Percentiles rank a stretch among this genome's conserved stretches.
These are phyloP conservation scores for Drosophila nikananu DNA, from an alignment of 1,140 invertebrate genomes.

Conservation along the genomic window DNA sequence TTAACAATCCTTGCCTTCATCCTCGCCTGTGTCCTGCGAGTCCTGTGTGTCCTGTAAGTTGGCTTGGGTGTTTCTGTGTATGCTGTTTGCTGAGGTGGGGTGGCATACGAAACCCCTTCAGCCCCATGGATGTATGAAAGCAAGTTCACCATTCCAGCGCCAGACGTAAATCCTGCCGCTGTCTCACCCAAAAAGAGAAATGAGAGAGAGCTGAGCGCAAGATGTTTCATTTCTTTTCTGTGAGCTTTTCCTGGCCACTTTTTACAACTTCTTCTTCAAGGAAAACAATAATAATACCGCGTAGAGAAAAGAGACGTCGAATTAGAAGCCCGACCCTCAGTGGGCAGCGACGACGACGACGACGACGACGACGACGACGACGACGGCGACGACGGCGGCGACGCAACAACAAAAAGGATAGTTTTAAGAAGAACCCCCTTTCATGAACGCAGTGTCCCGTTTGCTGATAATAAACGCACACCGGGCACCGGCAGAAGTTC, in stretches of 20 bases:
- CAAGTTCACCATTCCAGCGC: conserved; percentile 26
- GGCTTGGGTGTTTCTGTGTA: neutral
- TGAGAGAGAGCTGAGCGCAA: conserved; percentile 36
- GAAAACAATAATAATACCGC: conserved; percentile 69
- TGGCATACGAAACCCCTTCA: neutral
- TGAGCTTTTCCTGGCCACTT: conserved; percentile 54
- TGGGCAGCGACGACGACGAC: conserved; percentile 38
- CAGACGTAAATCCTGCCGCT: conserved; percentile 42
- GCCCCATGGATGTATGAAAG: conserved; percentile 11
- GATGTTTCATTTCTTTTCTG: conserved; percentile 58
- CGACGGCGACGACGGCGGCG: conserved; percentile 17
- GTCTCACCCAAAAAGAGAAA: conserved; percentile 28
- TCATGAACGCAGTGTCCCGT: conserved; percentile 64
- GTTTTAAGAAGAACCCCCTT: conserved; percentile 69
- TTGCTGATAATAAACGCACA: conserved; percentile 74
- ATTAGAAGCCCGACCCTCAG: conserved; percentile 42
- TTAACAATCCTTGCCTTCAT: neutral
- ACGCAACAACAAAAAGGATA: conserved; percentile 46
- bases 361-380: conserved; percentile 14
- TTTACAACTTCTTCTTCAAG: conserved; percentile 64
- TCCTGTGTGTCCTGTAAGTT: neutral
- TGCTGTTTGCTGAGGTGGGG: neutral
- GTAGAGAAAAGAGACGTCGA: conserved; percentile 65
- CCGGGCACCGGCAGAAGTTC: conserved; percentile 74
- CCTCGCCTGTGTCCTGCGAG: neutral